Base-by-base conservation (phyloP, 37 sponge, comb jelly and placozoan species). In the Ianthella basta region DNA sequence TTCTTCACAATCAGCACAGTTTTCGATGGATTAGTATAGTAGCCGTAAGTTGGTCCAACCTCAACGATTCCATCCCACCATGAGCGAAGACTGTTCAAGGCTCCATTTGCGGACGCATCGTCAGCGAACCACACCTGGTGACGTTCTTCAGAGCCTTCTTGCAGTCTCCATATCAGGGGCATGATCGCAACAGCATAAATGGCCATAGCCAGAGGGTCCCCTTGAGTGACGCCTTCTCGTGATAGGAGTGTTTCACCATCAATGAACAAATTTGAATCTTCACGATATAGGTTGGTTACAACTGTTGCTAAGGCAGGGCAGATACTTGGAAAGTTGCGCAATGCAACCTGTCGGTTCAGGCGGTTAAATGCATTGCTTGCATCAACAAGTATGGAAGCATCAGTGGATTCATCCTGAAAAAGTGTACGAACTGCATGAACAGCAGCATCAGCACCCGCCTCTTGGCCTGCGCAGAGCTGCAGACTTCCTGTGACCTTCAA, bases 401-500 rank as follows among this genome's bases (percentile, higher is more conserved):
- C 80, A 25, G 80, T 44, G 30, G 29, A 10, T 50, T n/a, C 1
- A 23, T 23, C 24, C 1, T 53, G 30, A 14, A 79, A 79, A 55
- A 41, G 55, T n/a, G n/a, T 23, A 10, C n/a, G 23, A 10, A 44
- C 4, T 27, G 55, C 80, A 79, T 39, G 57, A 53, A 79, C 50
- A 16, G 80, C 80, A 44, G 80, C 80, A 25, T 79, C 80, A 21
- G 4, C 24, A 19, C 80, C 80, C 38, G 55, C 24, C 56, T 23
- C 15, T 21, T 79, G 80, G n/a, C 80, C 80, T 34, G 80, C 80
- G 34, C 80, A 79, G 5, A 79, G 55, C 56, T 79, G 80, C 24
- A 50, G 56, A 34, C 23, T n/a, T 5, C 80, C 80, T 44, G 56
- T 55, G 23, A 55, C 80, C 55, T 79, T 1, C 27, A 16, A 23